These are phyloP conservation scores for Nomada fabriciana DNA, from an alignment of 2,888 invertebrate species.

Conservation along the genomic window DNA sequence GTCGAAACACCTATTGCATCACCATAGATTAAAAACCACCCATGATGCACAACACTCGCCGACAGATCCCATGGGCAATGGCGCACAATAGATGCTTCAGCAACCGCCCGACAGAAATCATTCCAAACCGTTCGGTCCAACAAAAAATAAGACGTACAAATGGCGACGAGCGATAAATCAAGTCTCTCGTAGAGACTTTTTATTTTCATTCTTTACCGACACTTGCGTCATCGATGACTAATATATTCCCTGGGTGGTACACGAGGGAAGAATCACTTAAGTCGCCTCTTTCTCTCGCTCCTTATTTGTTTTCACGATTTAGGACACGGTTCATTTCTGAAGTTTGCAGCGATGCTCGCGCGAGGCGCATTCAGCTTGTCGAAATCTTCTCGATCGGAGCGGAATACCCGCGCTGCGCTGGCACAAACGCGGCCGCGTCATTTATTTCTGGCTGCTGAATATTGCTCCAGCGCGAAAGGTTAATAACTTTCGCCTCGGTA, in stretches of 20 bases:
- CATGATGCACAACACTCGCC: too few species aligned
- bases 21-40: constrained; percentile 2
- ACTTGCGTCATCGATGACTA: constrained; percentile 43
- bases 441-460: constrained; percentile 46
- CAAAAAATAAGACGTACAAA: constrained; percentile 15
- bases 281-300: background rate
- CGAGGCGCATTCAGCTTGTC: constrained; percentile 2
- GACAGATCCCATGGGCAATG: background rate
- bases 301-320: constrained; percentile 42
- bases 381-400: background rate
- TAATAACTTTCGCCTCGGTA: constrained; percentile 57
- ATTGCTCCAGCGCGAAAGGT: constrained; percentile 46
- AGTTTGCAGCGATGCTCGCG: constrained; percentile 13
- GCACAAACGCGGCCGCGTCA: constrained; percentile 21
- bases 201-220: constrained; percentile 27
- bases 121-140: background rate
- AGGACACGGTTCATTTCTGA: constrained; percentile 16
- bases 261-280: constrained; percentile 27
- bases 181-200: constrained; percentile 13
- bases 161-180: constrained; percentile 38
- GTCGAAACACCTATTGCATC: background rate
- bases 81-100: background rate
- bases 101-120: constrained; percentile 13
- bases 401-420: background rate
- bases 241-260: constrained; percentile 34